Evolutionary conservation across 2,797 vertebrate genomes (phyloP).

Genomic region (Serranus cabrilla): DNA sequence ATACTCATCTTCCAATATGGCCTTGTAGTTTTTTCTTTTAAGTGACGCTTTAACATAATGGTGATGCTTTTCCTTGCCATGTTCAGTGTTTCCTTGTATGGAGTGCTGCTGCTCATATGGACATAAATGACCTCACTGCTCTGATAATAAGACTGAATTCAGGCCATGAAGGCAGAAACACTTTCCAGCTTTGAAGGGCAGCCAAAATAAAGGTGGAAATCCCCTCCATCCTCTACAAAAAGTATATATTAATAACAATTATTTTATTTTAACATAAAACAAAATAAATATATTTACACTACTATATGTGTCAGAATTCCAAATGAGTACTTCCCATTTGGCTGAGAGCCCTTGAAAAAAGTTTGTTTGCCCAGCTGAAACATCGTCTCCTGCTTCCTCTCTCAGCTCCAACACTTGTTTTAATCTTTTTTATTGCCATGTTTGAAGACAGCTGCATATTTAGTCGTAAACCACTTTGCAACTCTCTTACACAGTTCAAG

Average conservation of each 20-base stretch:
- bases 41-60: not conserved
- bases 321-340: not conserved
- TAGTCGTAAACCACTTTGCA: constrained; percentile 4
- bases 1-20: not conserved
- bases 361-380: constrained; percentile 22
- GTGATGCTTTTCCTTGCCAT: not conserved
- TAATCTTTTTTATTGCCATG: constrained; percentile 11
- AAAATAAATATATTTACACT: not conserved
- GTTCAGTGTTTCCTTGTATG: not conserved
- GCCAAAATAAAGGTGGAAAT: not conserved
- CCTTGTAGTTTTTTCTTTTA: not conserved
- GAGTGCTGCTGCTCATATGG: not conserved
- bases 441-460: constrained; percentile 24
- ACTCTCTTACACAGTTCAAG: not conserved
- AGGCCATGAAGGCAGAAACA: not conserved
- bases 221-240: not conserved
- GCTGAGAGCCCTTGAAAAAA: not conserved
- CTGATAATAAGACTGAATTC: constrained; percentile 16
- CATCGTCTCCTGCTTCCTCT: not conserved
- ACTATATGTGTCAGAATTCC: constrained; percentile 1
- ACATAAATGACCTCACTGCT: not conserved
- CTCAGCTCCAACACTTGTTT: constrained; percentile 7
- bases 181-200: not conserved
- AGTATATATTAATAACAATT: not conserved
- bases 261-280: not conserved